A percentile compares a stretch with the other conserved stretches of the same genome.
These are phyloP conservation scores for Naso thynnoides DNA, from an alignment of 2,797 vertebrate genomes.

Conservation along the genomic window DNA sequence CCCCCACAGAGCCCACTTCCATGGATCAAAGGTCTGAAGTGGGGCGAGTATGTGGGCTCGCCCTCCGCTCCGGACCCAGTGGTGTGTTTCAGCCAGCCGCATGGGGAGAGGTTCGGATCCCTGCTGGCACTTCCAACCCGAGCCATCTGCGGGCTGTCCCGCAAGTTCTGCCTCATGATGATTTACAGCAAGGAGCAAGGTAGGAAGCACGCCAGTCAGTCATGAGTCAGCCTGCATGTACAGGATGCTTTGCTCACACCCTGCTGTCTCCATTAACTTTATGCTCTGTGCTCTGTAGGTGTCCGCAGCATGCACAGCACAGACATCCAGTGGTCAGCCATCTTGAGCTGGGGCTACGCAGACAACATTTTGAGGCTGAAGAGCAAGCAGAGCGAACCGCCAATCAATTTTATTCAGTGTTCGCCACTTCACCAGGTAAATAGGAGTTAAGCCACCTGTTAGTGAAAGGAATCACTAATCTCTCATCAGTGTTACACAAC, in stretches of 20 bases:
- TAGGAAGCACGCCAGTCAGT: slow-evolving; percentile 62
- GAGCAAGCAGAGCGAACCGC: slow-evolving; percentile 98
- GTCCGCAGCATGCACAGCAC: slow-evolving; percentile 99
- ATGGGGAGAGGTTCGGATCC: slow-evolving; percentile 94
- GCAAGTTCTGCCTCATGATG: slow-evolving; percentile 98
- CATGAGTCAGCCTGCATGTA: not conserved
- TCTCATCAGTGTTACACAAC: not conserved
- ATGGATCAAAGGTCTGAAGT: slow-evolving; percentile 98
- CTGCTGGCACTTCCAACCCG: slow-evolving; percentile 95
- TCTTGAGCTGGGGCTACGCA: slow-evolving; percentile 98
- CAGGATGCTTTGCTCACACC: not conserved
- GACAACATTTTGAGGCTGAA: slow-evolving; percentile 97
- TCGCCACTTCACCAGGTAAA: slow-evolving; percentile 95
- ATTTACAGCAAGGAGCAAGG: slow-evolving; percentile 99
- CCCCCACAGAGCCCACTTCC: slow-evolving; percentile 92
- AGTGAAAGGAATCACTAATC: not conserved
- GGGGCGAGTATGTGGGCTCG: slow-evolving; percentile 98
- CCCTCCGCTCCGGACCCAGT: slow-evolving; percentile 95
- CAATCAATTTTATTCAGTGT: slow-evolving; percentile 97
- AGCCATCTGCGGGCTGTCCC: slow-evolving; percentile 94
- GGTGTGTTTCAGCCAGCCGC: slow-evolving; percentile 97
- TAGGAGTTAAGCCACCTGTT: not conserved
- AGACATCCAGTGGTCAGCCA: slow-evolving; percentile 99
- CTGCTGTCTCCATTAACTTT: slow-evolving; percentile 22
- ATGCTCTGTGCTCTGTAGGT: slow-evolving; percentile 77